Conservation (phyloP, 2,797 vertebrate species). For the Phylloscopus collybita region DNA sequence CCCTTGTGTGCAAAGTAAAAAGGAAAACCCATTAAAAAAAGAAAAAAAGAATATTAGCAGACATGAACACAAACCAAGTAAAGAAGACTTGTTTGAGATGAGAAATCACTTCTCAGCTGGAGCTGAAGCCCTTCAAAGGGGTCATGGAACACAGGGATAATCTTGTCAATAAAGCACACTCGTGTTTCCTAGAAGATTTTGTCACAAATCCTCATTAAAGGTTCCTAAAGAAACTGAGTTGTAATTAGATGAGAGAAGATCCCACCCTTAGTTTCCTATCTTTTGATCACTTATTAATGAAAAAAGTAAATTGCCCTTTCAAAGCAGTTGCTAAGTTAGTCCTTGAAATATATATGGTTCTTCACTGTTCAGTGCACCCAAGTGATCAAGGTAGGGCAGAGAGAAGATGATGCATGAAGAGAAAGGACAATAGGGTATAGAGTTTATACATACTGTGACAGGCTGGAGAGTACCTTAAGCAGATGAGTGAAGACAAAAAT, state of each 20-base stretch:
- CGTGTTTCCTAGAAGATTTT: background rate
- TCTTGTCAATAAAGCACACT: conserved; percentile 5
- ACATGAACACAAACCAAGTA: background rate
- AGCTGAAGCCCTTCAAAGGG: background rate
- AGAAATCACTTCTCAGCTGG: background rate
- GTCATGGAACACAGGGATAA: background rate
- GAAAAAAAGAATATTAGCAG: background rate
- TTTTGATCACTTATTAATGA: conserved; percentile 22
- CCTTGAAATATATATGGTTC: background rate
- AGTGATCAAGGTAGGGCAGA: background rate
- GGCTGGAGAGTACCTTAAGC: background rate
- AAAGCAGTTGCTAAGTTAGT: background rate
- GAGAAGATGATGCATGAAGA: background rate
- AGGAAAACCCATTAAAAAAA: background rate
- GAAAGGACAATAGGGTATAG: background rate
- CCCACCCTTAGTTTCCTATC: background rate
- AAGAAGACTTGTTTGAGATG: background rate
- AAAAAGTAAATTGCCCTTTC: background rate
- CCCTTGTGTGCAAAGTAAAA: background rate
- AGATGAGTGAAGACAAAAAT: background rate
- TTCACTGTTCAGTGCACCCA: background rate
- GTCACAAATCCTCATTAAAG: conserved; percentile 39
- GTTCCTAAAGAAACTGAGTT: background rate
- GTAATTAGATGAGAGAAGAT: conserved; percentile 4
- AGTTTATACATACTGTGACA: background rate